phyloP scores from a whole-genome alignment of 2,888 invertebrate species.

The Physocephala rufipes region DNA sequence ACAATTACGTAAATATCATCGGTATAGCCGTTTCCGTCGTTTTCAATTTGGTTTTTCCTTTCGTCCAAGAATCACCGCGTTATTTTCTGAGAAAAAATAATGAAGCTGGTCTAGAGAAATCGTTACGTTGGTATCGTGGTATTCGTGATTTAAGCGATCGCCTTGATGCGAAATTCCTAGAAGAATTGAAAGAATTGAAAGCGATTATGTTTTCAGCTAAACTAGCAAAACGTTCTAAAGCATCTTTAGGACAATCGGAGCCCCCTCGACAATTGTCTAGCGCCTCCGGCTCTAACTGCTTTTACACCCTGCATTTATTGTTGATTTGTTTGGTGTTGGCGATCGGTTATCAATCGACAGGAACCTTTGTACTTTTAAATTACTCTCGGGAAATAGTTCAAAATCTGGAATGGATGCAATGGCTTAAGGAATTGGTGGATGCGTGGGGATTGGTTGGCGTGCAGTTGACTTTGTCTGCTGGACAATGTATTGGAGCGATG shows the following conservation, averaged over 20 bases:
- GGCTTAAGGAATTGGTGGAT: slow-evolving; percentile 34
- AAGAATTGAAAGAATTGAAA: slow-evolving; percentile 53
- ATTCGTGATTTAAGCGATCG: slow-evolving; percentile 58
- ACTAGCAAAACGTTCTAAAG: not conserved
- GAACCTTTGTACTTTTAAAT: slow-evolving; percentile 56
- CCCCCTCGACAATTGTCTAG: no score
- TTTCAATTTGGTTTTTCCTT: slow-evolving; percentile 58
- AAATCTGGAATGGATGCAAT: slow-evolving; percentile 11
- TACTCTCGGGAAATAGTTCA: slow-evolving; percentile 53
- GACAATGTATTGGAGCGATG: slow-evolving; percentile 53
- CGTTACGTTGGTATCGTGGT: slow-evolving; percentile 61
- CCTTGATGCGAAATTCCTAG: slow-evolving; percentile 51
- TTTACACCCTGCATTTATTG: slow-evolving; percentile 32
- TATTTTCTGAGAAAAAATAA: slow-evolving; percentile 53
- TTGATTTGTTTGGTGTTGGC: slow-evolving; percentile 52
- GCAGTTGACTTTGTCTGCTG: slow-evolving; percentile 51
- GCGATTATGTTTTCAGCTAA: not conserved
- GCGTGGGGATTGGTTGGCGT: slow-evolving; percentile 45
- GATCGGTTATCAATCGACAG: slow-evolving; percentile 56
- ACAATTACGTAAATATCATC: slow-evolving; percentile 50
- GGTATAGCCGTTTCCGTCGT: slow-evolving; percentile 53
- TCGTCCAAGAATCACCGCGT: slow-evolving; percentile 60
- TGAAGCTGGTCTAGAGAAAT: slow-evolving; percentile 55
- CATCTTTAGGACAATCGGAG: not conserved
- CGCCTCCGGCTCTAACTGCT: no score